phyloP scores from a whole-genome alignment of 2,888 invertebrate species.

The Reticulitermes lucifugus region DNA sequence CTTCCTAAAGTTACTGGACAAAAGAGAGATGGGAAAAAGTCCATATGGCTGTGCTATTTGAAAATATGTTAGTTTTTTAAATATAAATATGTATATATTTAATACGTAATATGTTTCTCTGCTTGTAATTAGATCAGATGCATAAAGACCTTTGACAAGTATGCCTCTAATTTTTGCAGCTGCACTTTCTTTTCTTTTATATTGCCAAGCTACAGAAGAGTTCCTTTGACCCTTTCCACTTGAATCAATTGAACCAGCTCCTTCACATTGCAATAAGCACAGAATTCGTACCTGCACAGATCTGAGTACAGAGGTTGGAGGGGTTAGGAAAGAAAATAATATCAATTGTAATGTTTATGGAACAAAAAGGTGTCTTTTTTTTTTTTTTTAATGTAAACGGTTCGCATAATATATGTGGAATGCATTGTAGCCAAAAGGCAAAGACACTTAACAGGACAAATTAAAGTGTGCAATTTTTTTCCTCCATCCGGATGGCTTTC shows the following conservation, averaged over 20 bases:
- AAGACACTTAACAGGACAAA: neutral
- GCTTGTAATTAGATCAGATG: neutral
- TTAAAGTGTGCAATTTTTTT: neutral
- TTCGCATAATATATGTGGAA: neutral
- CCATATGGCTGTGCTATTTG: constrained; percentile 36
- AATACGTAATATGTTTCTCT: neutral
- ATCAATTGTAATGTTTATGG: too few relatives aligned
- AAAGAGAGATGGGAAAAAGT: neutral
- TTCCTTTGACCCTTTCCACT: neutral
- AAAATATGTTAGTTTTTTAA: constrained; percentile 31
- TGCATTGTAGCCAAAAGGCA: neutral
- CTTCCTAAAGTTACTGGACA: neutral
- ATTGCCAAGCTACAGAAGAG: neutral
- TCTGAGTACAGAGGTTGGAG: too few relatives aligned
- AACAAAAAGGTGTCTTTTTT: too few relatives aligned
- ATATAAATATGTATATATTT: constrained; percentile 25
- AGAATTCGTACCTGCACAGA: neutral
- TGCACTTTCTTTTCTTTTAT: neutral
- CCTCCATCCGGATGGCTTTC: neutral
- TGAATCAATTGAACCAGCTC: neutral
- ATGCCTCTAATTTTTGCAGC: neutral
- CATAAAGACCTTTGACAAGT: neutral
- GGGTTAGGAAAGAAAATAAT: too few relatives aligned
- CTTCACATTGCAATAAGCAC: neutral
- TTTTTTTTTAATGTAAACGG: too few relatives aligned